Conservation (phyloP, 2,113 vertebrate species). For the Chloropsis cyanopogon region DNA sequence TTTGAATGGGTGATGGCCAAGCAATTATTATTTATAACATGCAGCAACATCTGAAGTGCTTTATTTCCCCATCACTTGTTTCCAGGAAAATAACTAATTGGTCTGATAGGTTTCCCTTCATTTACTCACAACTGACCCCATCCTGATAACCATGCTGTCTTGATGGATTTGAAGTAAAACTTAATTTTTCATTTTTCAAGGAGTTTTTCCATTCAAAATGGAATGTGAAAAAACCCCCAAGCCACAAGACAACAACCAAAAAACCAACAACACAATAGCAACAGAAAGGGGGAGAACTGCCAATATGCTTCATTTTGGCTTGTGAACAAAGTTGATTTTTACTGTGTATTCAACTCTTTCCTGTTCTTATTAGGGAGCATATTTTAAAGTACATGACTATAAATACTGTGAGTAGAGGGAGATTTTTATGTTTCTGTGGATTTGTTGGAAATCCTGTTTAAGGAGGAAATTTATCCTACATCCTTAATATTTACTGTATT, state of each 20-base stretch:
- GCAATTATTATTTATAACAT: background rate
- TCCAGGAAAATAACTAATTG: background rate
- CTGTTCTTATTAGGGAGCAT: slow-evolving; percentile 19
- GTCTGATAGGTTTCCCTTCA: background rate
- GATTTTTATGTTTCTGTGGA: slow-evolving; percentile 54
- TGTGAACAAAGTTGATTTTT: slow-evolving; percentile 61
- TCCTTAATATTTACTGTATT: background rate
- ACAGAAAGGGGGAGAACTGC: background rate
- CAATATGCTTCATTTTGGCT: slow-evolving; percentile 47
- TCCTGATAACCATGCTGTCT: background rate
- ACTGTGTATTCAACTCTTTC: slow-evolving; percentile 59
- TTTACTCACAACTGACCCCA: background rate
- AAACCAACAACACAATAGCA: background rate
- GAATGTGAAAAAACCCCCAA: background rate
- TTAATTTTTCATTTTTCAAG: background rate
- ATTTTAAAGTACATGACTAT: background rate
- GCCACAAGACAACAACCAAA: background rate
- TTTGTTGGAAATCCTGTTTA: slow-evolving; percentile 38
- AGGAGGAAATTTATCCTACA: background rate
- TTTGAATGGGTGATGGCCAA: background rate
- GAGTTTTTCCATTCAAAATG: background rate
- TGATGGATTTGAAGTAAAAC: background rate
- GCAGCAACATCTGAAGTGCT: background rate
- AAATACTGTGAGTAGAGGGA: slow-evolving; percentile 42
- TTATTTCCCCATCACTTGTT: background rate